A percentile compares a stretch with the other conserved stretches of the same genome.
Conservation (phyloP, 2,797 vertebrate genomes). For the Hippoglossus hippoglossus region DNA sequence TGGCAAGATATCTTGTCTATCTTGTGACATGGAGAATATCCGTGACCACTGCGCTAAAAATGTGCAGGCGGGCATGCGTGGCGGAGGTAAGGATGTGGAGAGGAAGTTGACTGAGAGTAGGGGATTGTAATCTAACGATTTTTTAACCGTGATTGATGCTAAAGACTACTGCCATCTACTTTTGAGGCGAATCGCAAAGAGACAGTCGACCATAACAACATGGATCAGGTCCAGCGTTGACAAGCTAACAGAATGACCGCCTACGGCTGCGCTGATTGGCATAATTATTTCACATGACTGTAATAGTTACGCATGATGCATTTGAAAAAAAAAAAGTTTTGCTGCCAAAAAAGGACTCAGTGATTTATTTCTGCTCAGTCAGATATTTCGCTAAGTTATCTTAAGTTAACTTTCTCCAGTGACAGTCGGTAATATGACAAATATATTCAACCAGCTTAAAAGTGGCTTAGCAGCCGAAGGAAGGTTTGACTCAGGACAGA, state of each 20-base stretch:
- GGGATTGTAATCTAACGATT: background rate
- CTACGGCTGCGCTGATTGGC: background rate
- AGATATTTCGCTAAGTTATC: background rate
- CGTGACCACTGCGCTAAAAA: background rate
- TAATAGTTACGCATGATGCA: no score
- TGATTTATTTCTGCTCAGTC: background rate
- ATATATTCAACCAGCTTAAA: background rate
- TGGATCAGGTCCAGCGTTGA: background rate
- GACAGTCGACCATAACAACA: background rate
- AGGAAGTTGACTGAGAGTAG: slow-evolving; percentile 14
- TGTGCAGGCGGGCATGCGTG: background rate
- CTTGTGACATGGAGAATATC: slow-evolving; percentile 29
- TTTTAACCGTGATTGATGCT: no score
- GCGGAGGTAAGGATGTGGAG: slow-evolving; percentile 9
- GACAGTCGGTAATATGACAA: background rate
- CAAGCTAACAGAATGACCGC: background rate
- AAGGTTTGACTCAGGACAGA: no score
- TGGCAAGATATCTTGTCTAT: slow-evolving; percentile 23
- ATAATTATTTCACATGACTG: background rate
- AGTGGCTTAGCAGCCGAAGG: no score
- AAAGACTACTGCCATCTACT: background rate
- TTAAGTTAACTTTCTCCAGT: background rate
- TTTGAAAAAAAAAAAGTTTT: no score
- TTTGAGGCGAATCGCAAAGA: background rate
- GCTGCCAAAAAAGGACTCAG: background rate